Evolutionary conservation across 2,888 invertebrate species (phyloP), one percentile per base, ranked within the genome.

Genomic region (Phaedon cochleariae): DNA sequence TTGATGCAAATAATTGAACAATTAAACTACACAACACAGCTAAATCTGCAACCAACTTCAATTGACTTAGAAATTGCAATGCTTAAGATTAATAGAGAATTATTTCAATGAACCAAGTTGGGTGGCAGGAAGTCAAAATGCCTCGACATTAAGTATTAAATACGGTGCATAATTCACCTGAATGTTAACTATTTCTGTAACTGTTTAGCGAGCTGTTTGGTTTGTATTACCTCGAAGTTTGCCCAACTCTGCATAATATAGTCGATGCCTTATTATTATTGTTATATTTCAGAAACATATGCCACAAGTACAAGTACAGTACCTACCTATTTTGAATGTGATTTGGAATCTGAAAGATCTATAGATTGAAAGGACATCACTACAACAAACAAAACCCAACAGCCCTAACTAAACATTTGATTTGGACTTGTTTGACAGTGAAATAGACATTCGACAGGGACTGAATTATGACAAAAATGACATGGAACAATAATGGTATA

Each of bases 81-180:
- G 60, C 58, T 61, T 52, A 34, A 58, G 51, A 62, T 62, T 62
- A 57, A 62, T 62, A 57, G 62, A 57, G 62, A 58, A 58, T 51
- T 21, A 62, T 51, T 62, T 62, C 29, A 62, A 62, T 65, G 53
- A 59, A 59, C 45, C 59, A 53, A 65, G 58, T 62, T 59, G 46
- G 62, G 26, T 59, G 65, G 46, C 55, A 53, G 58, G 59, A 65
- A 65, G 58, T 62, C 65, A 62, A 62, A 65, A 62, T 65, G 10
- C 58, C 58, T 34, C 31, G 65, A 54, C 65, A 65, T 62, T 59
- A 62, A 65, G 62, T 62, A 62, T 65, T 62, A 62, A 65, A 62
- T 65, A 54, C 58, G 62, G 45, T 65, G 59, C 59, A 65, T 65
- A 62, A 65, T 58, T 62, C 34, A 62, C 49, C 57, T 45, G 10